Conservation (phyloP, 2,797 vertebrate species). For the Sylvia borin region DNA sequence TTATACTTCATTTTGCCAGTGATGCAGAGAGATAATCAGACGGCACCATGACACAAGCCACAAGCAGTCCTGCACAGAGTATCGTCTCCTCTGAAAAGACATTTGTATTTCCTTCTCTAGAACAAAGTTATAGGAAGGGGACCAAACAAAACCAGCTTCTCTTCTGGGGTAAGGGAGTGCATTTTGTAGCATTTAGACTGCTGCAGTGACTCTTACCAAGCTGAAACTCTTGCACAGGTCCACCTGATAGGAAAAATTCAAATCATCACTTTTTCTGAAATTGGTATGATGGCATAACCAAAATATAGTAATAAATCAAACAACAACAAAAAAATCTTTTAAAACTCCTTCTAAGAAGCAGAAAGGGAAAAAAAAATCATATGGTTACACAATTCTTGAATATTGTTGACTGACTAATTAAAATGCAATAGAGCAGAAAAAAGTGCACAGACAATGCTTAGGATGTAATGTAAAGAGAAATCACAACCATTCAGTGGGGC, state of each 20-base stretch:
- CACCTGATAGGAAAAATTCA: not conserved
- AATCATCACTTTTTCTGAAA: conserved; percentile 1
- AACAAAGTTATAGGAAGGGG: not conserved
- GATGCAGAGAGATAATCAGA: not conserved
- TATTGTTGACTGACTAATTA: conserved; percentile 76
- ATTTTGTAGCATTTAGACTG: not conserved
- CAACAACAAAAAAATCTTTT: not conserved
- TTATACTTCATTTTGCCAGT: not conserved
- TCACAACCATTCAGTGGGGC: conserved; percentile 74
- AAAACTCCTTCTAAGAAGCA: conserved; percentile 11
- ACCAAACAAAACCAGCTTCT: not conserved
- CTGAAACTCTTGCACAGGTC: not conserved
- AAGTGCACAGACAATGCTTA: conserved; percentile 68
- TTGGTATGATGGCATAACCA: not conserved
- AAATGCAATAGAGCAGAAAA: conserved; percentile 75
- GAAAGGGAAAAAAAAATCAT: not conserved
- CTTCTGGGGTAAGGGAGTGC: not conserved
- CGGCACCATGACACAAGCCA: not conserved
- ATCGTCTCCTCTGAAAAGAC: not conserved
- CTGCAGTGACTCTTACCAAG: not conserved
- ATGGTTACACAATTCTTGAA: conserved; percentile 59
- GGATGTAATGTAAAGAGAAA: conserved; percentile 71
- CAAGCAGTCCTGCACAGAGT: not conserved
- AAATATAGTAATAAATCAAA: not conserved
- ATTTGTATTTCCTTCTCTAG: not conserved